Evolutionary conservation across 1,140 invertebrate genomes (phyloP), one percentile per base, ranked within the genome.

Genomic region (Drosophila burlai): DNA sequence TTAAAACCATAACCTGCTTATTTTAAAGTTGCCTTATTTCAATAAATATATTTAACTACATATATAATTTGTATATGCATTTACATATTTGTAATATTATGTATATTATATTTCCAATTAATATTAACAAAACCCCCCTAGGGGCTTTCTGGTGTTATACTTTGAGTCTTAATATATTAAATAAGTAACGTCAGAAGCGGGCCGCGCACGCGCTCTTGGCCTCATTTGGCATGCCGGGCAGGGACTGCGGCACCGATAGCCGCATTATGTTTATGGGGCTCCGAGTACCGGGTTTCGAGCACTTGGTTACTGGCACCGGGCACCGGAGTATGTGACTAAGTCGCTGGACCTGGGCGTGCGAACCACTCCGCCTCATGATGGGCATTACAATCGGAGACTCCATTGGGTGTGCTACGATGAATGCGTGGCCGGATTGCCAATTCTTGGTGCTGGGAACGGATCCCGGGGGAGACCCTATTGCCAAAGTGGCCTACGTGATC

Each of bases 191-290:
- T 78, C 68, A 75, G 58, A 81, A 74, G 57, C 64, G 62, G 45
- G 46, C 72, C 40, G 68, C 81, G 83, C 84, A 87, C 84, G 84
- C 84, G 83, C 47, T 81, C 38, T 64, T n/a, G 7, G 16, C 34
- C 78, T 83, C 52, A 87, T 83, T 81, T 60, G 6, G 54, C 42
- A 89, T 87, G 61, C 83, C 26, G 18, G 18, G 2, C 84, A 83
- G 69, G 58, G n/a, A 26, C 21, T 13, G 18, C 40, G 61, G 31
- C 62, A 61, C 62, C 50, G 50, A 55, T 49, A 40, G 49, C 60
- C 61, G 2, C 46, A 73, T 78, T 69, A 75, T 75, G 72, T 74
- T 72, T 67, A 83, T 76, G 43, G 49, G 40, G 18, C 54, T 55
- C 21, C 34, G 15, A 40, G 54, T 55, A 24, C 54, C 54, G 34